Evolutionary conservation across 2,888 invertebrate genomes (phyloP).

Genomic region (Dysmachus trigonus): DNA sequence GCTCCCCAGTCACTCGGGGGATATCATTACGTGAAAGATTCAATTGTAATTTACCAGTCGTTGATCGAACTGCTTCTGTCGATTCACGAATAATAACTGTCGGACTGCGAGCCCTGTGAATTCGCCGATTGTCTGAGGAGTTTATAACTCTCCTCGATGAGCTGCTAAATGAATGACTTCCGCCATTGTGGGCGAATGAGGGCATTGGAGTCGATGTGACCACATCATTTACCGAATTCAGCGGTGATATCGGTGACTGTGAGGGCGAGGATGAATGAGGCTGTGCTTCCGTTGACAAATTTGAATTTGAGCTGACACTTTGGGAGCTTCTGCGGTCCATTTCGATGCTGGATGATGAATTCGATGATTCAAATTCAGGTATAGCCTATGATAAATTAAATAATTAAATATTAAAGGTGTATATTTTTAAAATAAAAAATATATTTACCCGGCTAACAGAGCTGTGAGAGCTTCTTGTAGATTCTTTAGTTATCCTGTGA

Average conservation of each 20-base stretch:
- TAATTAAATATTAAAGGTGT: not conserved
- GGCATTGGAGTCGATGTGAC: not conserved
- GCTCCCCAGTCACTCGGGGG: not conserved
- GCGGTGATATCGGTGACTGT: constrained; percentile 27
- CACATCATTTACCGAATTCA: not conserved
- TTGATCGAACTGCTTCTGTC: not conserved
- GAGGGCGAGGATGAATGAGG: constrained; percentile 44
- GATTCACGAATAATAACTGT: not conserved
- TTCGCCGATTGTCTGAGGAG: not conserved
- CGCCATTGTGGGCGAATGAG: not conserved
- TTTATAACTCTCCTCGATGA: not conserved
- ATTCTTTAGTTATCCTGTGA: constrained; percentile 48
- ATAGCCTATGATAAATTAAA: constrained; percentile 45
- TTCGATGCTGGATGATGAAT: constrained; percentile 53
- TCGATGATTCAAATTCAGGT: constrained; percentile 52
- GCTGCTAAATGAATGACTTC: not conserved
- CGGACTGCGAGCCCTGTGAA: not conserved
- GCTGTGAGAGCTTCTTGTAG: not conserved
- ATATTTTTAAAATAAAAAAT: not conserved
- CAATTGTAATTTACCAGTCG: not conserved
- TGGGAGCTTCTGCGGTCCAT: constrained; percentile 51
- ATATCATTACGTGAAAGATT: not conserved
- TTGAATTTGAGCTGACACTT: constrained; percentile 47
- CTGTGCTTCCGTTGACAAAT: constrained; percentile 46
- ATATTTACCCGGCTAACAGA: constrained; percentile 5